Percentiles rank a stretch among this genome's conserved stretches.
Conservation (phyloP, 2,113 vertebrate species). For the Notechis scutatus region DNA sequence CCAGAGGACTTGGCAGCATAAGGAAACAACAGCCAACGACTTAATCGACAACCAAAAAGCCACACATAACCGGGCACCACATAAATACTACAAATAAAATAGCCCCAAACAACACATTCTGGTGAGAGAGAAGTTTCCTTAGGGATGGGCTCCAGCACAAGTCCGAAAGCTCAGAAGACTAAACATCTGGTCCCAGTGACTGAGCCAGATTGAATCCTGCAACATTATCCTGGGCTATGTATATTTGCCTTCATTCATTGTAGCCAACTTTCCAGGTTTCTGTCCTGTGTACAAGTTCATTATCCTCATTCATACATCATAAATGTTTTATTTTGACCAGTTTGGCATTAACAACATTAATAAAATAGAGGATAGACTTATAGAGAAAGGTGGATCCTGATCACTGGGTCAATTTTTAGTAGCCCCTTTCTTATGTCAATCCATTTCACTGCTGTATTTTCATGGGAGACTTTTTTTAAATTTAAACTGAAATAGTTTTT, state of each 20-base stretch:
- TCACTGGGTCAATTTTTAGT: background rate
- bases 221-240: background rate
- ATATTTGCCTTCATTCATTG: background rate
- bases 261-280: background rate
- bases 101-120: background rate
- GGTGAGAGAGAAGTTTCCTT: background rate
- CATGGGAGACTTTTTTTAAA: background rate
- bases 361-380: background rate
- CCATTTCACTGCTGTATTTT: background rate
- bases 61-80: background rate
- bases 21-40: background rate
- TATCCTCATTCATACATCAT: background rate
- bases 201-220: background rate
- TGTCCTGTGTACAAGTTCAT: background rate
- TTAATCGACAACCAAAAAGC: background rate
- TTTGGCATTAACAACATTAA: background rate
- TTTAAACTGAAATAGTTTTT: background rate
- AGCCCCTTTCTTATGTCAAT: background rate
- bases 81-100: background rate
- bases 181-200: background rate
- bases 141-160: background rate
- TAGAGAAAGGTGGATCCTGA: background rate
- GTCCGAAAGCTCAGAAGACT: background rate
- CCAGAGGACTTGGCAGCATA: background rate
- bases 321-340: background rate